Conservation (phyloP, 2,113 vertebrate species). For the Neolamprologus variostigma region DNA sequence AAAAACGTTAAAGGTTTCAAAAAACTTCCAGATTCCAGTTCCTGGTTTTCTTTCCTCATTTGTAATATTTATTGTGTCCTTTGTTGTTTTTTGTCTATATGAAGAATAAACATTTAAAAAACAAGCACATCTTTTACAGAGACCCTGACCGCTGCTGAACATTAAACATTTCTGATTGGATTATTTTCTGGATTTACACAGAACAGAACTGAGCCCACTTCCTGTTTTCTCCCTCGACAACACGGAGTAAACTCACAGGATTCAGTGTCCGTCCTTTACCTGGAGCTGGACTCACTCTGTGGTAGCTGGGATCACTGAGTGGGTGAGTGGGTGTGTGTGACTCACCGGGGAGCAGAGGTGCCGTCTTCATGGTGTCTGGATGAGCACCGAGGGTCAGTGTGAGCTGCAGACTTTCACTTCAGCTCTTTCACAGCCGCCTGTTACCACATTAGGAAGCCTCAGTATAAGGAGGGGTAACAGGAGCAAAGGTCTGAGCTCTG, state of each 20-base stretch:
- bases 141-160: no score
- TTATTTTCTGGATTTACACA: neutral
- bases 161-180: neutral
- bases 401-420: neutral
- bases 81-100: neutral
- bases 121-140: neutral
- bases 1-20: rapidly evolving
- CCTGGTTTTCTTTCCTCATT: neutral
- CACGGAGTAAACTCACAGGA: neutral
- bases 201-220: rapidly evolving
- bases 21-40: neutral
- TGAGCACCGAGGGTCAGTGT: neutral
- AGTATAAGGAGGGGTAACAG: neutral
- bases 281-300: neutral
- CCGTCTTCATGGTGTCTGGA: neutral
- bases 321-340: neutral
- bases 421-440: neutral
- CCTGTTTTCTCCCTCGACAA: rapidly evolving
- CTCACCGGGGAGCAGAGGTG: neutral
- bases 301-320: rapidly evolving
- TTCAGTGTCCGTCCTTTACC: rapidly evolving
- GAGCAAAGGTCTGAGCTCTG: neutral
- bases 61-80: rapidly evolving
- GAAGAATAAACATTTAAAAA: rapidly evolving
- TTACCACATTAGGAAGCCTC: neutral